Conservation (phyloP, 2,113 vertebrate species). For the Podarcis raffonei region DNA sequence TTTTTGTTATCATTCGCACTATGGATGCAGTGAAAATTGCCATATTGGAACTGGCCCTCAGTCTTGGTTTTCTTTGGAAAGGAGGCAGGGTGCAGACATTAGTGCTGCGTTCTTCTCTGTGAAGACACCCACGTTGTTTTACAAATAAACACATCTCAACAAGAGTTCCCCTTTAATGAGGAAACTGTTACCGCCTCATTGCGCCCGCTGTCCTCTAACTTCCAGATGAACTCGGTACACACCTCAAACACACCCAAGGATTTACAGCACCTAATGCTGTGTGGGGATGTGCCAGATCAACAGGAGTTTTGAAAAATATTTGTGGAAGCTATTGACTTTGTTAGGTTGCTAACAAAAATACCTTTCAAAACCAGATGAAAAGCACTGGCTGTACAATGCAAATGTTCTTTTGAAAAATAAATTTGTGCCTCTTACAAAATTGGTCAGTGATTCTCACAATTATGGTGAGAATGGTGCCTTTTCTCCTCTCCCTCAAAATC, state of each 20-base stretch:
- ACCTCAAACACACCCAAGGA: not conserved
- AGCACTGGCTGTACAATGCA: rapidly evolving
- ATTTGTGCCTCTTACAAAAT: not conserved
- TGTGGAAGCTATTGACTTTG: not conserved
- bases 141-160: not conserved
- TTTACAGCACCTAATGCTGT: not conserved
- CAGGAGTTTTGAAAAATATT: constrained; percentile 11
- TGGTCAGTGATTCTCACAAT: not conserved
- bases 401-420: not conserved
- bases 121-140: not conserved
- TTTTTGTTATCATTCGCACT: not conserved
- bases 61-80: not conserved
- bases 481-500: not conserved
- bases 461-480: not conserved
- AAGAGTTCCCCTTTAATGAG: not conserved
- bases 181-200: not conserved
- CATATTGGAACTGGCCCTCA: not conserved
- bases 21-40: not conserved
- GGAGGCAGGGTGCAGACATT: not conserved
- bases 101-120: not conserved
- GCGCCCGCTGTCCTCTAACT: not conserved
- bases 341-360: not conserved
- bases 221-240: not conserved
- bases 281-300: not conserved
- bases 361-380: not conserved